Base-by-base conservation (phyloP, 2,888 invertebrate genomes). In the Troides aeacus region DNA sequence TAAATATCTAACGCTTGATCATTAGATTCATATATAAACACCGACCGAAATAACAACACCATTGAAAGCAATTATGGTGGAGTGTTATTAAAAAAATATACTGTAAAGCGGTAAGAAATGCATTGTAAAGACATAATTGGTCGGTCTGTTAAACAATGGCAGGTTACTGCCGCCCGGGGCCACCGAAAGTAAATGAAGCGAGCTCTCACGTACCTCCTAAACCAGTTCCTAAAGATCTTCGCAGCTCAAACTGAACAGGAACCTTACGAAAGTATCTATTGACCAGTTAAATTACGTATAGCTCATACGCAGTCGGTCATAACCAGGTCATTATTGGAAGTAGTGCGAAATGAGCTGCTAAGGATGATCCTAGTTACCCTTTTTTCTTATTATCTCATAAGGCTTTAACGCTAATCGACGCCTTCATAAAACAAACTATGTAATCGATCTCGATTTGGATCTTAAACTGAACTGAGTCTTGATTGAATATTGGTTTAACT, bases 111-210 rank as follows among this genome's bases (percentile, higher is more conserved):
- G 78, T 83, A 85, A 84, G 80, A 85, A 85, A 78, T 84, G 79
- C 83, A 81, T 81, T 84, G 81, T 86, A 82, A 87, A 87, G 83
- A 88, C 84, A 85, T 89, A 90, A 90, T 90, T 89, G 87, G 85
- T 78, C 79, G 82, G 83, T 88, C 85, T 82, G 80, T 82, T 87
- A 90, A 86, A 88, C 90, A 89, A 88, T 88, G 85, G 78, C 76
- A 77, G 80, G 86, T 84, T 84, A 86, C 87, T 81, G 79, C 81
- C 78, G 88, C 90, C 88, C 78, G 79, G 71, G 84, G 90, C 85
- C 74, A 84, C 72, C 77, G 21, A 21, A 21, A 84, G 82, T 84
- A 88, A 89, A 90, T 87, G 88, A 89, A 89, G 84, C 86, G 83
- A 85, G 84, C 85, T 85, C 87, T 87, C 86, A 88, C 86, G 86